Conservation (phyloP, 1,140 invertebrate genomes). For the Bombus vancouverensis region DNA sequence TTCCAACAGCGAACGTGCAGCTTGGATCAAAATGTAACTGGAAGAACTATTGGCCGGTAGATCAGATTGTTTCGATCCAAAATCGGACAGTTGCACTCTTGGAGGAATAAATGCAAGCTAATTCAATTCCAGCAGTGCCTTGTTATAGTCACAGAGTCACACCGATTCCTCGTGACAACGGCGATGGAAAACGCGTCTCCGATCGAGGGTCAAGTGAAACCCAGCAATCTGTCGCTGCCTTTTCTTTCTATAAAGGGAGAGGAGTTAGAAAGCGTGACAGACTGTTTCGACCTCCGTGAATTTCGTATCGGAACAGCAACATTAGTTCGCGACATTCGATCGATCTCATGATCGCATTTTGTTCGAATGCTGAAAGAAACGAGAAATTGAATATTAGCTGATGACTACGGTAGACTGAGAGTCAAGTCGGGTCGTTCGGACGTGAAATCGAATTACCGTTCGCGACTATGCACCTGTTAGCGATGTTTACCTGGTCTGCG, state of each 20-base stretch:
- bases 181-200: background rate
- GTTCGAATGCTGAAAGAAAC: background rate
- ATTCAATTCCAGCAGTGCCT: background rate
- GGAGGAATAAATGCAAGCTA: background rate
- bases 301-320: background rate
- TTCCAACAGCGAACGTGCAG: conserved; percentile 1
- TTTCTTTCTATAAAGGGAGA: conserved; percentile 24
- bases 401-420: background rate
- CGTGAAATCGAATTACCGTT: conserved; percentile 24
- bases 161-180: background rate
- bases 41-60: background rate
- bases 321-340: conserved; percentile 8
- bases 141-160: background rate
- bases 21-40: conserved; percentile 9
- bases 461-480: conserved; percentile 30
- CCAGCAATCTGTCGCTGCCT: background rate
- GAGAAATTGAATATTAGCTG: background rate
- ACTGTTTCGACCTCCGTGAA: background rate
- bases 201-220: conserved; percentile 21
- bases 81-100: background rate
- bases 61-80: background rate
- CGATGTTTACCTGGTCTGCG: conserved; percentile 34
- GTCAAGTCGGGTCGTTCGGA: background rate
- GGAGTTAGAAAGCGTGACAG: conserved; percentile 24
- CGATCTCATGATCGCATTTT: background rate